Percentiles rank a stretch among this genome's conserved stretches.
phyloP scores from a whole-genome alignment of 2,888 invertebrate genomes.

The Sphaerophoria taeniata region DNA sequence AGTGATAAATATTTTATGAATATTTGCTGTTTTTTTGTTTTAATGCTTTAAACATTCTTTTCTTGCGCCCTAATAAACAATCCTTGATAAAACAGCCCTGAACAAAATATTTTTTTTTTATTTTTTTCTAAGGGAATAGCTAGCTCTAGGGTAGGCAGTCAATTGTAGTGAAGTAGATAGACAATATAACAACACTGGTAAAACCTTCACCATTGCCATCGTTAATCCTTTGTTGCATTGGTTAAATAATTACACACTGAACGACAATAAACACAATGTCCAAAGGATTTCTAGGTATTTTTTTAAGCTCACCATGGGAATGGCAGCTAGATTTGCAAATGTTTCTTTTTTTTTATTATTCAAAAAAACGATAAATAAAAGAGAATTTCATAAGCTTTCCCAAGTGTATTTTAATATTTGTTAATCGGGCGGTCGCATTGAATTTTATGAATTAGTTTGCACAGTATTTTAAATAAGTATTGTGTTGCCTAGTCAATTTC shows the following conservation, averaged over 20 bases:
- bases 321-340: neutral
- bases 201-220: conserved; percentile 60
- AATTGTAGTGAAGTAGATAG: conserved; percentile 25
- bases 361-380: too few species aligned
- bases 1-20: neutral
- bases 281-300: conserved; percentile 12
- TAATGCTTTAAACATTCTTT: too few species aligned
- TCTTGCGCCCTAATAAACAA: neutral
- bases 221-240: conserved; percentile 65
- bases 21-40: too few species aligned
- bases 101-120: neutral
- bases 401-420: too few species aligned
- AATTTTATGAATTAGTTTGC: too few species aligned
- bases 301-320: conserved; percentile 42
- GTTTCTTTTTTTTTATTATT: neutral
- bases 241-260: conserved; percentile 69
- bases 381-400: too few species aligned
- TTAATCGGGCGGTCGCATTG: too few species aligned
- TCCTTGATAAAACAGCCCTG: neutral
- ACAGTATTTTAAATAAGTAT: too few species aligned
- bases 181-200: conserved; percentile 41
- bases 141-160: conserved; percentile 22
- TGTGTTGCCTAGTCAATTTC: too few species aligned
- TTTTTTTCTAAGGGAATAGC: conserved; percentile 64
- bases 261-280: conserved; percentile 61